phyloP scores from a whole-genome alignment of 2,888 invertebrate species.

The Epinotia brunnichana region DNA sequence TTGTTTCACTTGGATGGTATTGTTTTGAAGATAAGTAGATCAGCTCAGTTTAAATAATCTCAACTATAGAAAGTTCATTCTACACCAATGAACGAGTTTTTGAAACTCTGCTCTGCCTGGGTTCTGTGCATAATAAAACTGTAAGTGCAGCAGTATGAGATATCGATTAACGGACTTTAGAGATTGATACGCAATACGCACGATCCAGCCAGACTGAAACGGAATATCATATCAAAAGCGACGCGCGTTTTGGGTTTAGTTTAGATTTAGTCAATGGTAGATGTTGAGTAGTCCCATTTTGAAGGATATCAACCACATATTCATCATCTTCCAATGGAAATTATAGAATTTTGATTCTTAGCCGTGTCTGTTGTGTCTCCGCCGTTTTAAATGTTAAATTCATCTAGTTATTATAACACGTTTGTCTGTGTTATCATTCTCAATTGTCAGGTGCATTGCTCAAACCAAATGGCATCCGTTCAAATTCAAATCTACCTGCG shows the following conservation, averaged over 20 bases:
- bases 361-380: too few relatives aligned
- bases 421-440: too few relatives aligned
- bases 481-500: conserved; percentile 40
- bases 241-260: not conserved
- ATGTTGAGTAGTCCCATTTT: not conserved
- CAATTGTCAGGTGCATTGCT: not conserved
- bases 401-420: too few relatives aligned
- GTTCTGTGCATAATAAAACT: too few relatives aligned
- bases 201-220: conserved; percentile 2
- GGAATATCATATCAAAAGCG: conserved; percentile 23
- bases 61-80: too few relatives aligned
- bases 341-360: not conserved
- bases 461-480: conserved; percentile 27
- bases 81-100: too few relatives aligned
- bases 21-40: too few relatives aligned
- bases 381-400: too few relatives aligned
- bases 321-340: not conserved
- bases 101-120: too few relatives aligned
- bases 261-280: not conserved
- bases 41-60: too few relatives aligned
- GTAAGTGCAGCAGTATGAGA: not conserved
- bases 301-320: not conserved
- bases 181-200: not conserved
- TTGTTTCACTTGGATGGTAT: too few relatives aligned
- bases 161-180: conserved; percentile 11